Base-by-base conservation (phyloP, 2,888 invertebrate genomes). In the Chrysomela aeneicollis region DNA sequence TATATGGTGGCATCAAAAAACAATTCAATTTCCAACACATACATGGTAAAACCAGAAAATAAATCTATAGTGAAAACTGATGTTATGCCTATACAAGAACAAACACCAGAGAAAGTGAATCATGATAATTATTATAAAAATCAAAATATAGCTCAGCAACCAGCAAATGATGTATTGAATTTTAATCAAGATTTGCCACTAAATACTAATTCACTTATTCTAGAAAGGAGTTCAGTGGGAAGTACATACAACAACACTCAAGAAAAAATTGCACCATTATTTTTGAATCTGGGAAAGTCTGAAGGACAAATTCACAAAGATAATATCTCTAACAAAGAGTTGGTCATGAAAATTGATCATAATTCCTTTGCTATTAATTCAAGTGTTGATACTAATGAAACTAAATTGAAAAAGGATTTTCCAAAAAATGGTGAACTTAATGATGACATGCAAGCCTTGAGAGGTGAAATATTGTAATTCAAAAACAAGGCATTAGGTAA, bases 201-300 rank as follows among this genome's bases (percentile, higher is more conserved):
- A 3, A 10, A 35, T 57, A 21, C 0, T 21, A 22, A 37, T 15
- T 42, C 6, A 21, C n/a, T 9, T 12, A 17, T 26, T 26, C 3
- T 26, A 6, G 26, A 26, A 26, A 26, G 6, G 6, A n/a, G n/a
- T 17, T 17, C 5, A 12, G 17, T 26, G 47, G 26, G 21, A 17
- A 18, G 19, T 17, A 50, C 52, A 10, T 35, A 18, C n/a, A 19
- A 53, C 5, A 52, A 37, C 9, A 55, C 19, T 22, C 22, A 19
- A 42, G 59, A 59, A 32, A 62, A 68, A 42, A 59, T 63, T 26
- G 66, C 62, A 9, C 68, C 68, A 21, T 60, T 69, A 50, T 63
- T 66, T 53, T 51, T 59, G 32, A 67, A 58, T 42, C 26, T 42
- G 4, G 58, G 52, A 49, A 54, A 59, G 42, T 49, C 50, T 9